Evolutionary conservation across 2,113 vertebrate species (phyloP).

Genomic region (Tachysurus fulvidraco): DNA sequence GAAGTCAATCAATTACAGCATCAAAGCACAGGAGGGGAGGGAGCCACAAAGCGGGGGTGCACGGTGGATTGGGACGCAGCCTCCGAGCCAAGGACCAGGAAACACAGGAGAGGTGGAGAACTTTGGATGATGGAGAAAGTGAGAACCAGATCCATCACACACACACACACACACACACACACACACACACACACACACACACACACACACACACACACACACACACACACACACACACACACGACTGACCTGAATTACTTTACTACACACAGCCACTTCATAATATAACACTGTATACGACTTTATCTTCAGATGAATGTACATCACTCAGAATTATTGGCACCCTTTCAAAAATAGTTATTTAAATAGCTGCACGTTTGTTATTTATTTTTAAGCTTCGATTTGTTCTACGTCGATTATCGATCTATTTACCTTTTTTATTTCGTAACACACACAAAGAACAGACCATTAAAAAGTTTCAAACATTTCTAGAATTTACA

Average conservation of each 20-base stretch:
- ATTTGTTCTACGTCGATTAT: too few species aligned
- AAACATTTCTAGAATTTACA: neutral
- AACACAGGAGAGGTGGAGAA: conserved; percentile 32
- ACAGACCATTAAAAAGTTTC: neutral
- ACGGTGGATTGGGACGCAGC: conserved; percentile 32
- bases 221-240: conserved; percentile 19
- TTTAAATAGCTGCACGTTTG: neutral
- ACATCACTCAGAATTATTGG: neutral
- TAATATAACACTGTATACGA: neutral
- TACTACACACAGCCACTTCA: neutral
- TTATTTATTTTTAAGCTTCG: too few species aligned
- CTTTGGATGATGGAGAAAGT: conserved; percentile 62
- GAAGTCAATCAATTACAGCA: conserved; percentile 82
- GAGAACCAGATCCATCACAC: conserved; percentile 67
- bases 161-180: conserved; percentile 30
- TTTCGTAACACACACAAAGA: neutral
- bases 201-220: conserved; percentile 30
- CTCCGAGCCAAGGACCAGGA: neutral
- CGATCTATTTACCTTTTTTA: too few species aligned
- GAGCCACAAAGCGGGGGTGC: conserved; percentile 70
- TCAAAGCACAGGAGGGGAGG: conserved; percentile 74
- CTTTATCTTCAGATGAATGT: neutral
- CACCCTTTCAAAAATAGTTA: neutral
- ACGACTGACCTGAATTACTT: neutral
- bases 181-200: conserved; percentile 20